Evolutionary conservation across 2,113 vertebrate genomes (phyloP), one percentile per base, ranked within the genome.

Genomic region (Neolamprologus falcicula): DNA sequence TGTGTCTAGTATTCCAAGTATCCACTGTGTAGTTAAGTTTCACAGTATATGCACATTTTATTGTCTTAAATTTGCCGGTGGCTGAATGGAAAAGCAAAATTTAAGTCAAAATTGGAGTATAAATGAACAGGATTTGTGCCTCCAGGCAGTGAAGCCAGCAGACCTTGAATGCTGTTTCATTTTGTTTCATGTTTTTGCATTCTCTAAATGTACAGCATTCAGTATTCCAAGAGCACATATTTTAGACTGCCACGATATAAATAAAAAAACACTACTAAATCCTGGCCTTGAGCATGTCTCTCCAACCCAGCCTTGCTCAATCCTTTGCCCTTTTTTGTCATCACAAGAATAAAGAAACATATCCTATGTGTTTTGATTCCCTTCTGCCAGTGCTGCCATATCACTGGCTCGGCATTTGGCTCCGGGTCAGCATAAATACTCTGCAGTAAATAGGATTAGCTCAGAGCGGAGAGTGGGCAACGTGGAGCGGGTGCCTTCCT

Each of bases 401-500:
- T 76, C 82, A 9, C 52, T 14, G 73, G 53, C 66, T 80, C 55
- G 28, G 28, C 28, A 87, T 59, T 91, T 73, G 80, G 79, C 86
- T 80, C 82, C 1, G 9, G 55, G 84, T 76, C 82, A 88, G 89
- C 90, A 83, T 54, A 84, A 91, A 81, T 52, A 21, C 89, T 87
- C 50, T 50, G 80, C 88, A 91, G 89, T 59, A 92, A 94, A 92
- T 90, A 47, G 91, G 95, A 94, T 95, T 95, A 94, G 83, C 28
- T 9, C 9, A 3, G 54, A 82, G 83, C 5, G 21, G 40, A 78
- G 87, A 83, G 91, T 68, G 88, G 88, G 92, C 82, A n/a, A 61
- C 12, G 33, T 19, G 50, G 76, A 85, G 79, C 66, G 85, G 76
- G 87, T n/a, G 91, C 80, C 89, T 90, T 61, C 76, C 87, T 90